These are phyloP conservation scores for Actinostola sp. DNA, from an alignment of 92 coral and sea anemone species.

Conservation along the genomic window DNA sequence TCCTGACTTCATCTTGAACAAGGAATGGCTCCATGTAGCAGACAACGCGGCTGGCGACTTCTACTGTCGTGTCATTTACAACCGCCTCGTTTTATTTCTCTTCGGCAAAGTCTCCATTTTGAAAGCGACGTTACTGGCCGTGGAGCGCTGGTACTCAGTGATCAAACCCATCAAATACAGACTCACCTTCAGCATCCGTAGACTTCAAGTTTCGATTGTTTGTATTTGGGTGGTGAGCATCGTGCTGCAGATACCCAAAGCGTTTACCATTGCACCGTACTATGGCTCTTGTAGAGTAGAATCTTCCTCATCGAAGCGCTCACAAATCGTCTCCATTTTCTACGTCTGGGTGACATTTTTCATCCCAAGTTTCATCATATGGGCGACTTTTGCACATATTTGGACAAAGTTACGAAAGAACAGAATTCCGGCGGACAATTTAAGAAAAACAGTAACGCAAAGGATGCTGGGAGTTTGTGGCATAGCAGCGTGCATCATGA, in stretches of 20 bases:
- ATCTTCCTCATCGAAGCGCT: background rate
- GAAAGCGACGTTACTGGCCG: conserved; percentile 53
- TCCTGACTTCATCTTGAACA: conserved; percentile 23
- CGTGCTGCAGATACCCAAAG: conserved; percentile 14
- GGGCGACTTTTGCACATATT: conserved; percentile 40
- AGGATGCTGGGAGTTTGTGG: conserved; percentile 70
- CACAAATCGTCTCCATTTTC: conserved; percentile 18
- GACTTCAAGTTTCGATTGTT: conserved; percentile 26
- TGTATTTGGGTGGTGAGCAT: conserved; percentile 24
- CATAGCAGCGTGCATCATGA: conserved; percentile 57
- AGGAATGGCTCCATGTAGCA: conserved; percentile 42
- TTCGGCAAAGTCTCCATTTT: conserved; percentile 64
- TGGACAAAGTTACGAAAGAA: conserved; percentile 17
- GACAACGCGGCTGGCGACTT: conserved; percentile 37
- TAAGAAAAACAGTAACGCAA: conserved; percentile 19
- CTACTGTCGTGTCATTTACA: conserved; percentile 53
- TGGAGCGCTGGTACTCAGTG: conserved; percentile 65
- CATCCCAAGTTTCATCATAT: conserved; percentile 31
- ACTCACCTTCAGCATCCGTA: conserved; percentile 33
- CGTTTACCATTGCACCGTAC: conserved; percentile 7
- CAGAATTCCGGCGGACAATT: background rate
- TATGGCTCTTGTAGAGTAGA: conserved; percentile 4
- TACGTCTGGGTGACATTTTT: conserved; percentile 46
- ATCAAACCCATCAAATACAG: conserved; percentile 47
- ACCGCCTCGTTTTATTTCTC: conserved; percentile 49